Evolutionary conservation across 1,140 invertebrate genomes (phyloP), one percentile per base, ranked within the genome.

Genomic region (Philaenus spumarius): DNA sequence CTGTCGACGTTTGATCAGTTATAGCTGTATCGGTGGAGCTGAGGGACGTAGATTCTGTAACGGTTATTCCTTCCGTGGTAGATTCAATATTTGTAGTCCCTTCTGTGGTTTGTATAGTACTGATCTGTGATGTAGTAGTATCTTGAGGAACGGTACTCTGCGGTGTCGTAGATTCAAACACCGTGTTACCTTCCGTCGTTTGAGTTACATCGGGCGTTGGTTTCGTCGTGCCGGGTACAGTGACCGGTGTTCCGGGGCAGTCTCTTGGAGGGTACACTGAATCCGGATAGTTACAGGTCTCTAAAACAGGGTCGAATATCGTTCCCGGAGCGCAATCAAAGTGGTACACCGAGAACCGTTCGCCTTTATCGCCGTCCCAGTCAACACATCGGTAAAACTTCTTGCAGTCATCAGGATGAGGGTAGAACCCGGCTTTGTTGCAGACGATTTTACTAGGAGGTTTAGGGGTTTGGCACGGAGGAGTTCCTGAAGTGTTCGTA

Each of bases 351-450:
- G 77, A 79, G 62, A 79, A 82, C 23, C 79, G 77, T 57, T 84
- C 78, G 23, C 80, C 82, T 62, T 81, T 78, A 57, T 81, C 72
- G 1, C 71, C 70, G 54, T 70, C 66, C 66, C 71, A 75, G 60
- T 78, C 75, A n/a, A 89, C 86, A 67, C 86, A 88, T 52, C 84
- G 77, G 64, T 86, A 87, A 65, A 86, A 87, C 65, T 84, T 84
- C 46, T 76, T 77, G 67, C 87, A 90, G 39, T 81, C 72, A n/a
- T 73, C 71, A 23, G 78, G 77, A 72, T 86, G 71, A 5, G 81
- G 78, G 67, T 80, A 85, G 64, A 80, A 88, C 24, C 86, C 87
- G 64, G 64, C 64, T 58, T 64, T 59, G 17, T 64, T 63, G 50
- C 68, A 69, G 30, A 51, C 61, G 53, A 69, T 67, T 62, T 62